Evolutionary conservation across 2,113 vertebrate species (phyloP).

Genomic region (Amphiprion ocellaris): DNA sequence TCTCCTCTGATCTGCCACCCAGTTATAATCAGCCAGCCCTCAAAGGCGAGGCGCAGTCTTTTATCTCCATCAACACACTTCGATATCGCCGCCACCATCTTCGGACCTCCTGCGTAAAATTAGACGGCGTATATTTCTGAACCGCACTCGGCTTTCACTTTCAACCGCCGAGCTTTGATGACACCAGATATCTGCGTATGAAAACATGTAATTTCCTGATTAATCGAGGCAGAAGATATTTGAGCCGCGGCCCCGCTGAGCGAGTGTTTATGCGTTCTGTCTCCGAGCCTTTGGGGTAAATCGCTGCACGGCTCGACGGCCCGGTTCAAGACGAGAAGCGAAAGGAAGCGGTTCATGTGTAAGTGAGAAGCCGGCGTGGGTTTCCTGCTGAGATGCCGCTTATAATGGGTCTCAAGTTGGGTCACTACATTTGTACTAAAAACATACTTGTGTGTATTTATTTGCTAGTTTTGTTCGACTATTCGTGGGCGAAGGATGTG

Average conservation of each 20-base stretch:
- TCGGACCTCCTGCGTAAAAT: constrained; percentile 42
- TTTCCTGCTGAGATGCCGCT: neutral
- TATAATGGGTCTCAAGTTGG: constrained; percentile 16
- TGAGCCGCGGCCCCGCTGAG: constrained; percentile 31
- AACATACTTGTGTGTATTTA: too few species aligned
- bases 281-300: constrained; percentile 30
- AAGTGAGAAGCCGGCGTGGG: constrained; percentile 3
- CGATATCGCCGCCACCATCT: constrained; percentile 40
- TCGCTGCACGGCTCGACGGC: constrained; percentile 29
- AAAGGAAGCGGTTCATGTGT: constrained; percentile 5
- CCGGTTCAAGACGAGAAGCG: constrained; percentile 11
- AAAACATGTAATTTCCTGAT: constrained; percentile 46
- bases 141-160: constrained; percentile 13
- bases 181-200: constrained; percentile 21
- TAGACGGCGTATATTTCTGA: constrained; percentile 15
- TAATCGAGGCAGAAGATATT: constrained; percentile 31
- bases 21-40: constrained; percentile 54
- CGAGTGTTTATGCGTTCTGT: constrained; percentile 7
- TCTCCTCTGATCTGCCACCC: constrained; percentile 63
- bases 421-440: too few species aligned
- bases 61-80: constrained; percentile 68
- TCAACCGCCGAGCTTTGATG: constrained; percentile 30
- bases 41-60: constrained; percentile 54
- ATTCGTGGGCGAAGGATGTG: too few species aligned
- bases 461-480: too few species aligned